These are phyloP conservation scores for Schizothorax lantsangensis DNA, from an alignment of 2,797 vertebrate genomes.

Conservation along the genomic window DNA sequence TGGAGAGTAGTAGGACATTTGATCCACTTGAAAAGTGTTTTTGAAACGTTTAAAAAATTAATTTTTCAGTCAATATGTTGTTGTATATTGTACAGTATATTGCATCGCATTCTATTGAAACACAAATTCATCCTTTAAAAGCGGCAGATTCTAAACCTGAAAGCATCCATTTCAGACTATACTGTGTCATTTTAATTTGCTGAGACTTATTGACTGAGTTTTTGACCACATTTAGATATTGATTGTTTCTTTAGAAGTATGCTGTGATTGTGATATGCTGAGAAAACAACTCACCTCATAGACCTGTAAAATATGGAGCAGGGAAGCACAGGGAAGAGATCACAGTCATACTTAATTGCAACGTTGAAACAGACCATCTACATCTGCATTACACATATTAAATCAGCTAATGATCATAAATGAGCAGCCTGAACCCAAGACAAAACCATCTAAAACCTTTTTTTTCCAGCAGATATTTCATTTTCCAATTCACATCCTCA, in stretches of 20 bases:
- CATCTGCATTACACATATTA: conserved; percentile 25
- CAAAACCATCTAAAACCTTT: background rate
- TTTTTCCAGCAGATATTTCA: no score
- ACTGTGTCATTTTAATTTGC: background rate
- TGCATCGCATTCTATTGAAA: background rate
- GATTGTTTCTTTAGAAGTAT: background rate
- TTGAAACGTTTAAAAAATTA: no score
- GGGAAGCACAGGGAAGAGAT: conserved; percentile 87
- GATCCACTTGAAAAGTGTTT: no score
- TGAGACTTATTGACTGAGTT: conserved; percentile 5
- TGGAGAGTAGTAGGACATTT: background rate
- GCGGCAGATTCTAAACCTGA: background rate
- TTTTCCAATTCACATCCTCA: conserved; percentile 69
- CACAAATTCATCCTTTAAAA: background rate
- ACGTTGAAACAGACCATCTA: conserved; percentile 56
- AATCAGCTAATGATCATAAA: background rate
- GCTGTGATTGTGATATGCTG: background rate
- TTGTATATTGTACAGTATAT: background rate
- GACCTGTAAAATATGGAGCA: conserved; percentile 91
- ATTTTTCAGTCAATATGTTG: background rate
- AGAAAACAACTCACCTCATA: conserved; percentile 88
- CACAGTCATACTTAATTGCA: conserved; percentile 75
- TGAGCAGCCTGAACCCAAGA: background rate
- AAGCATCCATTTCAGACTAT: background rate
- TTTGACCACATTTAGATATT: background rate